Evolutionary conservation across 2,888 invertebrate species (phyloP), one percentile per base, ranked within the genome.

Genomic region (Amblyteles armatorius): DNA sequence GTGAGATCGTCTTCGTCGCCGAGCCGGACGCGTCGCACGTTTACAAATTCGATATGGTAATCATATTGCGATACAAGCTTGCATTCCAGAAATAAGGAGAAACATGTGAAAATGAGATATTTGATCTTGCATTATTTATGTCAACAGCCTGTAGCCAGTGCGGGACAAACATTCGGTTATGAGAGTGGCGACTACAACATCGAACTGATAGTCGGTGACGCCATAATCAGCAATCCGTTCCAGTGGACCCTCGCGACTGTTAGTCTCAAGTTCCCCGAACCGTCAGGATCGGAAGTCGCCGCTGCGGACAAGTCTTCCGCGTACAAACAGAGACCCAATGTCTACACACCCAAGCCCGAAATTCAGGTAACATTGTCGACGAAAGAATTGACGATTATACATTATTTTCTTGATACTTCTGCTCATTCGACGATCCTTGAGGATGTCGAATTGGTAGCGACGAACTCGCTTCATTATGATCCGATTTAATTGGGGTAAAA

Each of bases 1-100:
- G 96, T 84, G 99, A 99, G 95, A 97, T 98, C 71, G 96, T 99
- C 90, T 99, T 98, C 93, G 97, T 99, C 4, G 98, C 99, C 0
- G 99, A 99, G 92, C 96, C 97, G 4, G 99, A 99, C 92, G 94
- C 94, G 86, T 94, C 95, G 74, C 96, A 96, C 91, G 94, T 96
- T 0, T 99, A 99, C 94, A 98, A 98, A 94, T 97, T 99, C 87
- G 99, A 99, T 92, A 96, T 99, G 96, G 97, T 97, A 91, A 94
- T 95, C 93, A 33, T 33, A 29, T 63, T 29, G 33, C 29, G 4
- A 33, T 26, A 22, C 26, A 11, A 11, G 4, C 26, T 22, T 11
- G 55, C 11, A 44, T 57, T 57, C 2, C 11, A 0, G 22, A 57
- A 57, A 57, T 11, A 22, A 11, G 3, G 3, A 57, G 22, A 4